These are phyloP conservation scores for Euphonia xanthogaster DNA, from an alignment of 2,797 vertebrate genomes.

Conservation along the genomic window DNA sequence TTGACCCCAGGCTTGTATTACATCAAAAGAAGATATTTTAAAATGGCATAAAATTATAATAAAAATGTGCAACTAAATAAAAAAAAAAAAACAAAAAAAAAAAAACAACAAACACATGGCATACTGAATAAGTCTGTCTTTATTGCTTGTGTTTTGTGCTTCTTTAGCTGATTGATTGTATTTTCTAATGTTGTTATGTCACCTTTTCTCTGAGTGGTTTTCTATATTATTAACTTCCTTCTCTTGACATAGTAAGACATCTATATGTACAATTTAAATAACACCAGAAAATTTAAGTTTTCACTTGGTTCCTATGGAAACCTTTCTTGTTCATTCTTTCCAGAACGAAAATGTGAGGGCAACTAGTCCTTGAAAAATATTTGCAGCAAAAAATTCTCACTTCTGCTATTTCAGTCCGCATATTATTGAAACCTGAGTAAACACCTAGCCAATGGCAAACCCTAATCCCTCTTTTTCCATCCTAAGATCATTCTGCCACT, in stretches of 20 bases:
- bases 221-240: neutral
- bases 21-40: neutral
- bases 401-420: neutral
- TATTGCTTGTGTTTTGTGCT: neutral
- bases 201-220: neutral
- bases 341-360: neutral
- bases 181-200: neutral
- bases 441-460: neutral
- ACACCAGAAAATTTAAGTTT: neutral
- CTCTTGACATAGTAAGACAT: neutral
- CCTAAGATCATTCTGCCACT: neutral
- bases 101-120: fast-evolving
- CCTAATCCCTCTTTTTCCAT: neutral
- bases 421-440: neutral
- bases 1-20: neutral
- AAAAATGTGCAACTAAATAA: neutral
- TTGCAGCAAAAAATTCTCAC: neutral
- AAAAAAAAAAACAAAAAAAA: neutral
- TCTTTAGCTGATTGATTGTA: neutral
- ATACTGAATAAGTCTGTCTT: neutral
- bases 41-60: neutral
- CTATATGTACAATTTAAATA: neutral
- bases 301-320: neutral
- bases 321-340: neutral
- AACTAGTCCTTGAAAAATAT: neutral